Evolutionary conservation across 2,797 vertebrate species (phyloP).

Genomic region (Dipus sagitta): DNA sequence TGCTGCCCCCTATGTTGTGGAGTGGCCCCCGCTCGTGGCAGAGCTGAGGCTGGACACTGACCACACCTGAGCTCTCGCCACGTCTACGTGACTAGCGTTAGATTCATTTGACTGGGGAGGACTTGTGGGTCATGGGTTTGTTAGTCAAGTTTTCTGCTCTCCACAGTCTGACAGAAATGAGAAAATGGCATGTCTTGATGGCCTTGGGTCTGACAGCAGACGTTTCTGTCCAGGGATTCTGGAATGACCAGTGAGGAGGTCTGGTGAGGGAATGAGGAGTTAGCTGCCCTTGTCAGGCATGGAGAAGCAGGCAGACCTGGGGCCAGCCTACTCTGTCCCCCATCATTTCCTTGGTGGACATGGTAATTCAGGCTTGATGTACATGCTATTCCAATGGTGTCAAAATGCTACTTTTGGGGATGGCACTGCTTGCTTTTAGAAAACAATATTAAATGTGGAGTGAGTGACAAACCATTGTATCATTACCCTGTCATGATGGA

Average conservation of each 20-base stretch:
- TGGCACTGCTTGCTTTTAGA: neutral
- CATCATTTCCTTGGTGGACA: constrained; percentile 77
- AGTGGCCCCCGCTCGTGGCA: neutral
- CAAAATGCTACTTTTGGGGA: constrained; percentile 24
- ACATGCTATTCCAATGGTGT: constrained; percentile 33
- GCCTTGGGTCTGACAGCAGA: constrained; percentile 15
- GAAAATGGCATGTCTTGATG: neutral
- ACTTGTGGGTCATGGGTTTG: neutral
- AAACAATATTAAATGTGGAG: constrained; percentile 3
- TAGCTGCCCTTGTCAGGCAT: constrained; percentile 47
- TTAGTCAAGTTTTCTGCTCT: constrained; percentile 25
- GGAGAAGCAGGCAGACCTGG: neutral
- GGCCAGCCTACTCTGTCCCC: constrained; percentile 42
- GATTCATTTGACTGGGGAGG: neutral
- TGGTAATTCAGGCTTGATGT: constrained; percentile 80
- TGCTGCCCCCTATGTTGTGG: too few species aligned
- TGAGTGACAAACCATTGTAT: neutral
- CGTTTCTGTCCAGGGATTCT: constrained; percentile 55
- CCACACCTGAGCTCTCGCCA: neutral
- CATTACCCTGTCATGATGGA: neutral
- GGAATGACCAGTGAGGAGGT: neutral
- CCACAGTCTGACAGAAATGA: neutral
- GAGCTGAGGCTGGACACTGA: neutral
- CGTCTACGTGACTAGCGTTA: neutral
- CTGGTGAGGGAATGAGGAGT: constrained; percentile 49